Evolutionary conservation across 2,888 invertebrate species (phyloP).

Genomic region (Apotomis betuletana): DNA sequence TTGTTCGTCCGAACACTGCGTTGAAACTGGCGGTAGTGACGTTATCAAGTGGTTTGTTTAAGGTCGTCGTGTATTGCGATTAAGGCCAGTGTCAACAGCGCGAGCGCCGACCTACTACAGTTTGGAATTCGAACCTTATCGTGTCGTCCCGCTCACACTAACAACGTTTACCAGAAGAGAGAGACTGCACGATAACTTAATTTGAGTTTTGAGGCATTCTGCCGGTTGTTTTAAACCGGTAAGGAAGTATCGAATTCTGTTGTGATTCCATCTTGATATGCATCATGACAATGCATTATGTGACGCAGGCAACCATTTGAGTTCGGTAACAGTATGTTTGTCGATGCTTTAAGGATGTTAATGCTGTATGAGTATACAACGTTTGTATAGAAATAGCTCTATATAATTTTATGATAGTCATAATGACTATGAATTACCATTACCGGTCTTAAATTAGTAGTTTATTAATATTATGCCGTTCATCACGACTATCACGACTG

Average conservation of each 20-base stretch:
- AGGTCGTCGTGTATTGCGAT: constrained; percentile 42
- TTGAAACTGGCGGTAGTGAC: constrained; percentile 43
- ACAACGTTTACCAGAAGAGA: too few relatives aligned
- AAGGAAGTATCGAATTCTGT: constrained; percentile 36
- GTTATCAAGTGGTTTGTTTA: constrained; percentile 40
- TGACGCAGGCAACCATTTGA: neutral
- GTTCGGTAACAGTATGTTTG: neutral
- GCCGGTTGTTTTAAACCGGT: constrained; percentile 3
- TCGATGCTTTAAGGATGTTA: neutral
- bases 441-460: too few relatives aligned
- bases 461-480: too few relatives aligned
- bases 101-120: constrained; percentile 13
- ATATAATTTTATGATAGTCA: too few relatives aligned
- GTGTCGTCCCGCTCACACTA: too few relatives aligned
- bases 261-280: constrained; percentile 25
- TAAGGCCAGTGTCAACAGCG: constrained; percentile 40
- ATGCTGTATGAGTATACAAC: neutral
- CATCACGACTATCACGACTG: too few relatives aligned
- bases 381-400: too few relatives aligned
- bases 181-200: too few relatives aligned
- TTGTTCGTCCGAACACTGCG: constrained; percentile 27
- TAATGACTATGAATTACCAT: too few relatives aligned
- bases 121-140: neutral
- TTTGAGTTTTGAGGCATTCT: too few relatives aligned
- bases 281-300: constrained; percentile 21